Base-by-base conservation (phyloP, 1,140 invertebrate species). In the Pogonomyrmex barbatus region DNA sequence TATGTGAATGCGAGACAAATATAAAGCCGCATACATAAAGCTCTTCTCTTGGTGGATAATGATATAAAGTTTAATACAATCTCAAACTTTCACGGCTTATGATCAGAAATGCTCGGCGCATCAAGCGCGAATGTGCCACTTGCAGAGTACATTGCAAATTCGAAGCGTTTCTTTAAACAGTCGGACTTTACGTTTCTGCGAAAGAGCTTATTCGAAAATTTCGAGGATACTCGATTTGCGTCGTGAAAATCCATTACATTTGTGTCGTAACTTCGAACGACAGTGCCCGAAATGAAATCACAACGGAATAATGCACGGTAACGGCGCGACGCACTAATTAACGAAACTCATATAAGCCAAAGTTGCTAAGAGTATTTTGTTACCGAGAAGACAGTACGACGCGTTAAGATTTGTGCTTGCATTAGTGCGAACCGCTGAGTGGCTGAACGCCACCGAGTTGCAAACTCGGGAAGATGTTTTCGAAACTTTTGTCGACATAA, bases 41-140 rank as follows among this genome's bases (percentile, higher is more conserved):
- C 60, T 70, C 17, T 86, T 83, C 33, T 2, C 33, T 47, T 4
- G 30, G n/a, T 42, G 42, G 63, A 83, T 47, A 58, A 50, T 47
- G 52, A 88, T 86, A 88, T 86, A 89, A 88, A 89, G 77, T 89
- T 88, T 87, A 88, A 88, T 87, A 81, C 52, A n/a, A 12, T 45
- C 71, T 78, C 77, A 67, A 88, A 89, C 87, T 88, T 88, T 50
- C 84, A 12, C 71, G 84, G 70, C 71, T 89, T 88, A 88, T 83
- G 84, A 88, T 88, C 87, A 70, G 77, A 65, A 85, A 86, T 79
- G 70, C 75, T 77, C 33, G 42, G 24, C 47, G 47, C 50, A 47
- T 12, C 12, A 60, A 60, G 17, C 42, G 14, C n/a, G 42, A 45
- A 10, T 5, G 52, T 42, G 39, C 52, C 54, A 1, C 17, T 76